A percentile compares a stretch with the other conserved stretches of the same genome.
Conservation (phyloP, 2,113 vertebrate species). For the Corythornis madagascariensis region DNA sequence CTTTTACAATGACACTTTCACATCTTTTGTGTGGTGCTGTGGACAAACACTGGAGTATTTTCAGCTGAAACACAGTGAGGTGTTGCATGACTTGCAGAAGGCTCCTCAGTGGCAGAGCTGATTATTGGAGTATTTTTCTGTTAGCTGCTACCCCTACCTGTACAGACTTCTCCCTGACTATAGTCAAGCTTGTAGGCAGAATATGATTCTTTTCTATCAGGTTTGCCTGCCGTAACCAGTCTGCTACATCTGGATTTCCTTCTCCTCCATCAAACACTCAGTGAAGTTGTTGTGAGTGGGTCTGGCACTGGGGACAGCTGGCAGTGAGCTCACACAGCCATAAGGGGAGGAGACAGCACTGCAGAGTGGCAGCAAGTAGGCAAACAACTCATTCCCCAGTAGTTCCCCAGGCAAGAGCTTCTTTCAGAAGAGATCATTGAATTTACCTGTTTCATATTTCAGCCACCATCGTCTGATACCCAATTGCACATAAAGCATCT, state of each 20-base stretch:
- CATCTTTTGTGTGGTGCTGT: no score
- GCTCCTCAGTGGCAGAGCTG: no score
- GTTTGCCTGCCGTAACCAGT: constrained; percentile 4
- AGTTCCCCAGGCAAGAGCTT: constrained; percentile 44
- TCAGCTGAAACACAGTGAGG: no score
- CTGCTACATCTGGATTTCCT: constrained; percentile 40
- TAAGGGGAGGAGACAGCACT: constrained; percentile 22
- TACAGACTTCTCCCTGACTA: neutral
- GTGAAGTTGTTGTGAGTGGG: constrained; percentile 20
- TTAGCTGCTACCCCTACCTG: neutral
- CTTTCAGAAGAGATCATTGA: constrained; percentile 57
- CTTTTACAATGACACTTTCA: no score
- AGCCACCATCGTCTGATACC: constrained; percentile 65
- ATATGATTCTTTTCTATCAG: neutral
- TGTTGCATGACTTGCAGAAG: no score
- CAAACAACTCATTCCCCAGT: constrained; percentile 2
- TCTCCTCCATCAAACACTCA: constrained; percentile 44
- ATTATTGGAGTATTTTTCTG: neutral
- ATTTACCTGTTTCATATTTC: constrained; percentile 68
- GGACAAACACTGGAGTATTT: no score
- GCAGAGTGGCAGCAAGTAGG: neutral
- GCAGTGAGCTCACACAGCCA: constrained; percentile 16
- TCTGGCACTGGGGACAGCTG: constrained; percentile 17
- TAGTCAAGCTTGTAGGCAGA: neutral
- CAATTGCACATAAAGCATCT: constrained; percentile 81